phyloP scores from a whole-genome alignment of 2,113 vertebrate species.

The Australoheros scitulus region DNA sequence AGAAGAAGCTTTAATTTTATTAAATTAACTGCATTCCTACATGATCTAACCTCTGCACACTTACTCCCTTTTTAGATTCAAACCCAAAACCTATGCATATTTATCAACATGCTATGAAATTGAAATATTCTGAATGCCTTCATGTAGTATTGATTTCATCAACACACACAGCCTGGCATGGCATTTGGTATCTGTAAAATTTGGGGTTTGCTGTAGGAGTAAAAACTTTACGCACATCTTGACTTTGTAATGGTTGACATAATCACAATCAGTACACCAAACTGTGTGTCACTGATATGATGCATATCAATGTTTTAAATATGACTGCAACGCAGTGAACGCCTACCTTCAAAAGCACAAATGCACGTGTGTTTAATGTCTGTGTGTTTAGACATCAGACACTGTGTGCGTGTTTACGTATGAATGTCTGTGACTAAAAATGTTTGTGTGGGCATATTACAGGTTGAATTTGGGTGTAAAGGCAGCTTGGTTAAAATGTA shows the following conservation, averaged over 20 bases:
- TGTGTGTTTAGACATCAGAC: neutral
- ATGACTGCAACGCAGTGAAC: too few species aligned
- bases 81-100: neutral
- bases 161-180: neutral
- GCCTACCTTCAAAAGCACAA: too few species aligned
- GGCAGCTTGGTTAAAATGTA: neutral
- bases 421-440: neutral
- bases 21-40: neutral
- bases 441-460: slow-evolving; percentile 8
- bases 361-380: neutral
- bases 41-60: neutral
- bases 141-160: slow-evolving; percentile 2
- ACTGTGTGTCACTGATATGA: neutral
- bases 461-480: neutral
- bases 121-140: neutral
- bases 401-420: neutral
- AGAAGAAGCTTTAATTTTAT: neutral
- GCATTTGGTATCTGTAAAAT: neutral
- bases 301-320: neutral
- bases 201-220: neutral
- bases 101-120: neutral
- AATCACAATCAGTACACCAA: neutral
- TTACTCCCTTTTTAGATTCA: neutral
- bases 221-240: neutral
- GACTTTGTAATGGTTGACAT: neutral